Base-by-base conservation (phyloP, 2,888 invertebrate genomes). In the Drosophila subquinaria region DNA sequence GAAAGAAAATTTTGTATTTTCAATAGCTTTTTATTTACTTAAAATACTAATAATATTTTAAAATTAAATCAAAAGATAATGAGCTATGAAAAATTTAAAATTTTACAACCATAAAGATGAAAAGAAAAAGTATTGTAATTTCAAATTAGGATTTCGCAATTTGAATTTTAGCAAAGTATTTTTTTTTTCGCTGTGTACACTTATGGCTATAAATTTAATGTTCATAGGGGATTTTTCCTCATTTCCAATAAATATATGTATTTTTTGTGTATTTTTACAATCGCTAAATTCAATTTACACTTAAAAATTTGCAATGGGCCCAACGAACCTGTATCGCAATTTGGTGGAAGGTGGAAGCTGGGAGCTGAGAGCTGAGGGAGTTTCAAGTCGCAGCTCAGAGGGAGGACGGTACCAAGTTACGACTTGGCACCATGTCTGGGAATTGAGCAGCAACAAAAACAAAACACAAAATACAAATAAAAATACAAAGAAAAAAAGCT, bases 361-460 rank as follows among this genome's bases (percentile, higher is more conserved):
- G 6, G 33, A 53, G 53, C 53, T 33, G 36, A 38, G 20, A 17
- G 17, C 35, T 38, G 47, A 27, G 27, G 38, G 38, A 48, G 20
- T 27, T 47, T 27, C 45, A n/a, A 47, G 57, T 45, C 9, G 30
- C 13, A 50, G 51, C 51, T 66, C 50, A 9, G 35, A 51, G 69
- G 69, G 42, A 51, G 69, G 69, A 38, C 75, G 83, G 84, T 85
- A 81, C 84, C 84, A 85, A 87, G 81, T 74, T 57, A 63, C 69
- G 77, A 76, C 75, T 77, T 85, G 85, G 89, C 85, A 89, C 89
- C 76, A 70, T 67, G 76, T 48, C 79, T 87, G 82, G 88, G 88
- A 82, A 87, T 84, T 76, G 61, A 81, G 63, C 64, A 52, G 66
- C 60, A 74, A 61, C 62, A 59, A 35, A 43, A 56, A 47, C 13